Evolutionary conservation across 1,140 invertebrate species (phyloP).

Genomic region (Globodera ellingtonae): DNA sequence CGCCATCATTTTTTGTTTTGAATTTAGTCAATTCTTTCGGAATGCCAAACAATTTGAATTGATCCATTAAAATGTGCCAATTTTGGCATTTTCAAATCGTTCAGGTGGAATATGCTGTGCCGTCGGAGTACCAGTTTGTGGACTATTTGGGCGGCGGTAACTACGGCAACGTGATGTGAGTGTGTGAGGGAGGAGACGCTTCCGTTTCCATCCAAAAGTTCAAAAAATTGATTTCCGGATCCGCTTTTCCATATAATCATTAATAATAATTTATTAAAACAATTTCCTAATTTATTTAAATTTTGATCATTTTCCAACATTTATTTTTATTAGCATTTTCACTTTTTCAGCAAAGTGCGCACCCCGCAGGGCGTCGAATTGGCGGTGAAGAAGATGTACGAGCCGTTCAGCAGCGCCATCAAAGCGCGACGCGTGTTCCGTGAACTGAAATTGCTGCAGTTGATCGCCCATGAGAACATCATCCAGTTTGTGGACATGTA

Average conservation of each 20-base stretch:
- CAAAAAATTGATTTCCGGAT: too few relatives aligned
- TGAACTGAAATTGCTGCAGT: conserved; percentile 57
- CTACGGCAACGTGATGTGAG: conserved; percentile 65
- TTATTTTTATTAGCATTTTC: conserved; percentile 15
- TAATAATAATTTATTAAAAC: too few relatives aligned
- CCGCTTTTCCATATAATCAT: too few relatives aligned
- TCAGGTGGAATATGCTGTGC: conserved; percentile 53
- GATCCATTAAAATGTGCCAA: too few relatives aligned
- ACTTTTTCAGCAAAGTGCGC: conserved; percentile 49
- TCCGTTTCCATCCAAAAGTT: background rate
- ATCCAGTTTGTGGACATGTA: conserved; percentile 62
- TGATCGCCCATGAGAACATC: conserved; percentile 62
- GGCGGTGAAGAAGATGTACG: conserved; percentile 62
- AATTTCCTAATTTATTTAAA: background rate
- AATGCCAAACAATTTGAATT: too few relatives aligned
- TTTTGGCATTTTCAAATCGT: background rate
- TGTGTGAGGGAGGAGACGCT: background rate
- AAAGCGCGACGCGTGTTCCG: conserved; percentile 59
- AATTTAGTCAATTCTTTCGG: too few relatives aligned
- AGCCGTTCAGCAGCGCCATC: conserved; percentile 47
- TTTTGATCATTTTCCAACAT: background rate
- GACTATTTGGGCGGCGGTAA: conserved; percentile 61
- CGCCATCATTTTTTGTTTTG: too few relatives aligned
- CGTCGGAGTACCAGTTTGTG: conserved; percentile 45
- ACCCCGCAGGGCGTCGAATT: conserved; percentile 40